phyloP scores from a whole-genome alignment of 2,888 invertebrate species.

The Lymantria monacha region DNA sequence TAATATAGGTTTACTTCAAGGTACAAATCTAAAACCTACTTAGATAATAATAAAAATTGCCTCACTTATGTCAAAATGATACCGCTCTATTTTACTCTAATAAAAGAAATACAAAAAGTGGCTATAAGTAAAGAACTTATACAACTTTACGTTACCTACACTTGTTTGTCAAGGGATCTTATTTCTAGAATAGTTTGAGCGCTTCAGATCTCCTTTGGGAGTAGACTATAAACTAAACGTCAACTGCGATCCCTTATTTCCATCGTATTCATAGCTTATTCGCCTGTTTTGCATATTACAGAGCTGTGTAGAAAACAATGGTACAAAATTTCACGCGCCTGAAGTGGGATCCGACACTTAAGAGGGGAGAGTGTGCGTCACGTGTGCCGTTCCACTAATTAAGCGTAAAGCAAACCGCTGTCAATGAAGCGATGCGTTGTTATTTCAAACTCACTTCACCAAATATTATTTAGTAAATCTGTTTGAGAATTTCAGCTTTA shows the following conservation, averaged over 20 bases:
- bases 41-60: background rate
- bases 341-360: slow-evolving; percentile 16
- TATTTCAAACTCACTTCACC: slow-evolving; percentile 47
- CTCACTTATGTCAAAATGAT: too few species aligned
- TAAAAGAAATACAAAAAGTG: too few species aligned
- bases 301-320: slow-evolving; percentile 20
- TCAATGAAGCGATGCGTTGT: slow-evolving; percentile 52
- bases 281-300: slow-evolving; percentile 23
- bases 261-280: slow-evolving; percentile 12
- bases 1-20: slow-evolving; percentile 32
- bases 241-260: slow-evolving; percentile 1
- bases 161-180: background rate
- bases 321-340: slow-evolving; percentile 19
- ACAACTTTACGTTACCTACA: background rate
- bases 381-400: slow-evolving; percentile 58
- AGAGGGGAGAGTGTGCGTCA: slow-evolving; percentile 27
- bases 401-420: slow-evolving; percentile 64
- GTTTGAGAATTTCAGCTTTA: slow-evolving; percentile 21
- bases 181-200: slow-evolving; percentile 2
- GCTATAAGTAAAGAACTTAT: background rate
- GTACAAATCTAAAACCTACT: slow-evolving; percentile 32
- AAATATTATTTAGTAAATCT: slow-evolving; percentile 41
- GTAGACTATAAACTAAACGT: slow-evolving; percentile 6
- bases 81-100: too few species aligned
- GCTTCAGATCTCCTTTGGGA: background rate